Evolutionary conservation across 2,888 invertebrate genomes (phyloP).

Genomic region (Oscheius sp.): DNA sequence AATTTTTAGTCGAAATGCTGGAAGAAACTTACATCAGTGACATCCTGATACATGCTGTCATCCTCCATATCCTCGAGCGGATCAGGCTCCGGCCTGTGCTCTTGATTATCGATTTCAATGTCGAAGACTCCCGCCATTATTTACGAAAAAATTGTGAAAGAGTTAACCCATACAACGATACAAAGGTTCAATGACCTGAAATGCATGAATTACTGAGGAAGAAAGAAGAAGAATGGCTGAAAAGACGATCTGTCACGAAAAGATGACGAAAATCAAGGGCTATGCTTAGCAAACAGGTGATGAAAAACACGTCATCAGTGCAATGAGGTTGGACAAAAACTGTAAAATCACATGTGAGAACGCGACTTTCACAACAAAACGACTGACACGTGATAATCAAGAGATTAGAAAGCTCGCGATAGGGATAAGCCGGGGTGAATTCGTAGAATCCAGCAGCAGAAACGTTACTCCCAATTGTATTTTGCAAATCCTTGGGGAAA

Average conservation of each 20-base stretch:
- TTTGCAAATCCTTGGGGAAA: background rate
- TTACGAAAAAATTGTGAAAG: conserved; percentile 11
- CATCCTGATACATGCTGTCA: conserved; percentile 87
- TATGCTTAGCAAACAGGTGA: background rate
- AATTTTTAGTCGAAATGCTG: conserved; percentile 2
- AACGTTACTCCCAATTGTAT: background rate
- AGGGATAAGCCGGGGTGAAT: no score
- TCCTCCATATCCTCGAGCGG: conserved; percentile 78
- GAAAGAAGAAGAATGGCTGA: background rate
- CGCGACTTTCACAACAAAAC: conserved; percentile 22
- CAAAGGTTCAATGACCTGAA: conserved; percentile 32
- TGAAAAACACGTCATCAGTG: background rate
- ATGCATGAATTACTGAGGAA: background rate
- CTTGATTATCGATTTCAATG: conserved; percentile 75
- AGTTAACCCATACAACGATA: conserved; percentile 30
- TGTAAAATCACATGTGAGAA: conserved; percentile 24
- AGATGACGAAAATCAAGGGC: no score
- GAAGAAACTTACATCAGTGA: conserved; percentile 81
- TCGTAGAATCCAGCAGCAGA: no score
- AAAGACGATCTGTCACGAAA: no score
- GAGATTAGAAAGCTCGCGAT: conserved; percentile 7
- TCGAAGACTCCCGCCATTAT: conserved; percentile 76
- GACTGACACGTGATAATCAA: conserved; percentile 28
- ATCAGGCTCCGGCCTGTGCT: conserved; percentile 40
- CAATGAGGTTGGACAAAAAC: conserved; percentile 8